Conservation (phyloP, 2,797 vertebrate genomes). For the Limosa lapponica region DNA sequence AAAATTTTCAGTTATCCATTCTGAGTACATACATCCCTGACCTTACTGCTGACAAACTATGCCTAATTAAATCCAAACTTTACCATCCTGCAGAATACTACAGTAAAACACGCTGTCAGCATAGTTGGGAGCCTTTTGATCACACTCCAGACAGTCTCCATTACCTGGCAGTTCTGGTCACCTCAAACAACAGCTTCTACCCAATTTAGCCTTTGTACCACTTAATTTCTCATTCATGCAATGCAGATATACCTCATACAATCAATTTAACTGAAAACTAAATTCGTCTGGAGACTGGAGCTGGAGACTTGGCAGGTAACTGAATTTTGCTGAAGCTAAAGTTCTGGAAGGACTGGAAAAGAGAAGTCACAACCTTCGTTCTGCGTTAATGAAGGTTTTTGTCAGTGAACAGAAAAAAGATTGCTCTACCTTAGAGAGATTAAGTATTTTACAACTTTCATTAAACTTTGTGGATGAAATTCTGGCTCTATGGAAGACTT, state of each 20-base stretch:
- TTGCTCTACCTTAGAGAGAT: background rate
- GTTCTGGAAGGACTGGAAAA: background rate
- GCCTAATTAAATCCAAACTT: background rate
- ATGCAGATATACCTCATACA: background rate
- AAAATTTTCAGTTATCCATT: background rate
- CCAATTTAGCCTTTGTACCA: background rate
- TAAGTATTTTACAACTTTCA: background rate
- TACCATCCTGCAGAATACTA: background rate
- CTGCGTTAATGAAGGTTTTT: background rate
- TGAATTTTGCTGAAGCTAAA: background rate
- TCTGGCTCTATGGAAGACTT: background rate
- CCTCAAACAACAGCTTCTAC: background rate
- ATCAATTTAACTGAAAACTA: background rate
- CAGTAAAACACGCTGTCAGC: background rate
- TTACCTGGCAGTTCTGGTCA: background rate
- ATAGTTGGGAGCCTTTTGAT: background rate
- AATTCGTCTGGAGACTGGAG: background rate
- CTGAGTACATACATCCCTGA: background rate
- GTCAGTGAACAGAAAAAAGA: background rate
- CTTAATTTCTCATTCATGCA: background rate
- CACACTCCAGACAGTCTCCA: background rate
- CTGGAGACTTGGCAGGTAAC: background rate
- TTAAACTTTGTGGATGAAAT: background rate
- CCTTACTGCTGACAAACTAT: background rate
- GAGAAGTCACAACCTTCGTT: background rate